Percentiles rank a stretch among this genome's conserved stretches.
These are phyloP conservation scores for Pterois miles DNA, from an alignment of 2,797 vertebrate genomes.

Conservation along the genomic window DNA sequence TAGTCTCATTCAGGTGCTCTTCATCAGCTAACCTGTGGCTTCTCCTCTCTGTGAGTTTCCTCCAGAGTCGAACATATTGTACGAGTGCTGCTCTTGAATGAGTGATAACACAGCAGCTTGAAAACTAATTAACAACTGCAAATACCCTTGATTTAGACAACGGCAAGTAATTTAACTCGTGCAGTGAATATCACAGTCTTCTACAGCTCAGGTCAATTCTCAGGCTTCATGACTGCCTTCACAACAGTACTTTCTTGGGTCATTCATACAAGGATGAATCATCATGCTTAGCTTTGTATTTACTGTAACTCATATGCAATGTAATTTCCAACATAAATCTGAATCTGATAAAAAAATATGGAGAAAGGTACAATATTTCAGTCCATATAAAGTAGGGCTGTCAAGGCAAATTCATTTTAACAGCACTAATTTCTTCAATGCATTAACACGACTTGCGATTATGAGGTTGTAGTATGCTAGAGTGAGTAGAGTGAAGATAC, in stretches of 20 bases:
- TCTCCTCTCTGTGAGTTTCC: background rate
- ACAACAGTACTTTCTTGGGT: background rate
- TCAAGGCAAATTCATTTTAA: no score
- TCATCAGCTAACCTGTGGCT: slow-evolving; percentile 26
- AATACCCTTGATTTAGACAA: slow-evolving; percentile 20
- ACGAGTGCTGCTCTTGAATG: slow-evolving; percentile 24
- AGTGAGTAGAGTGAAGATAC: no score
- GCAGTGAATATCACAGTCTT: slow-evolving; percentile 16
- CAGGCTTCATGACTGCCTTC: background rate
- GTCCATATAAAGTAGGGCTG: background rate
- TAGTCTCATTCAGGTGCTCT: slow-evolving; percentile 16
- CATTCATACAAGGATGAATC: slow-evolving; percentile 8
- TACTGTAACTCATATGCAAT: background rate
- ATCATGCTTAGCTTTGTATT: background rate
- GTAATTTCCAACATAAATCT: background rate
- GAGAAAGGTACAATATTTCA: background rate
- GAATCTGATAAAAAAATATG: background rate
- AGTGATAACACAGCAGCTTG: slow-evolving; percentile 25
- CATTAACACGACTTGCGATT: no score
- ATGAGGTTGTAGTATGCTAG: no score
- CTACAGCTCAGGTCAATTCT: background rate
- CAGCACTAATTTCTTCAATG: no score
- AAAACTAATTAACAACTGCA: slow-evolving; percentile 27
- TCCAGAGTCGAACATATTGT: background rate
- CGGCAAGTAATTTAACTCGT: background rate